phyloP scores from a whole-genome alignment of 2,797 vertebrate genomes.

The Thripadectes ignobilis region DNA sequence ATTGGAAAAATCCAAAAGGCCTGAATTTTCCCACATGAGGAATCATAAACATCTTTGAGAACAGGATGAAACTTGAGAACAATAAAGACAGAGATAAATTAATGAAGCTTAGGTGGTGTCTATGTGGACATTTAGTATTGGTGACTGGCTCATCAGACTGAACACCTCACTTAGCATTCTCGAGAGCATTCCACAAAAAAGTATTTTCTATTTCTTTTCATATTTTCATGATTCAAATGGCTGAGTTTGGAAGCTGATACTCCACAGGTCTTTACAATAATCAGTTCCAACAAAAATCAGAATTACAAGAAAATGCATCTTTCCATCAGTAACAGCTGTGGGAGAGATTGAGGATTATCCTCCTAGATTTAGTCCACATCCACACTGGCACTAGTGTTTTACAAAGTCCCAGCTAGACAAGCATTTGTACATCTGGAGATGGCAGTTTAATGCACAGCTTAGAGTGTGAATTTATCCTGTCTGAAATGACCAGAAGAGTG shows the following conservation, averaged over 20 bases:
- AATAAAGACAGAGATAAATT: neutral
- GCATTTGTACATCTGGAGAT: neutral
- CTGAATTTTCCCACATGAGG: neutral
- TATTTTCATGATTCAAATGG: neutral
- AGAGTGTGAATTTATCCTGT: neutral
- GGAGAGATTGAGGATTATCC: neutral
- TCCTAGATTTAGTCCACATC: neutral
- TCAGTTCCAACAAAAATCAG: neutral
- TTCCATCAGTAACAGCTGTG: neutral
- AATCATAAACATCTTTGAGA: neutral
- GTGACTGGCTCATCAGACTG: neutral
- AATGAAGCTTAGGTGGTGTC: neutral
- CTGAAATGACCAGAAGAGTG: neutral
- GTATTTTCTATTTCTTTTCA: neutral
- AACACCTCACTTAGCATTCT: accelerated
- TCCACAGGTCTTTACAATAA: neutral
- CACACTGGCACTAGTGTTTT: neutral
- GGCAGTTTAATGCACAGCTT: neutral
- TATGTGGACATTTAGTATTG: neutral
- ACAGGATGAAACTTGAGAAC: neutral
- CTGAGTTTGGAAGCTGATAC: neutral
- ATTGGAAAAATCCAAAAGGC: neutral
- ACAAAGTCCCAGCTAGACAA: neutral
- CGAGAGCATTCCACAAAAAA: neutral
- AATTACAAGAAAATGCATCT: neutral